Percentiles rank a stretch among this genome's conserved stretches.
These are phyloP conservation scores for Helicolenus hilgendorfi DNA, from an alignment of 2,797 vertebrate species.

Conservation along the genomic window DNA sequence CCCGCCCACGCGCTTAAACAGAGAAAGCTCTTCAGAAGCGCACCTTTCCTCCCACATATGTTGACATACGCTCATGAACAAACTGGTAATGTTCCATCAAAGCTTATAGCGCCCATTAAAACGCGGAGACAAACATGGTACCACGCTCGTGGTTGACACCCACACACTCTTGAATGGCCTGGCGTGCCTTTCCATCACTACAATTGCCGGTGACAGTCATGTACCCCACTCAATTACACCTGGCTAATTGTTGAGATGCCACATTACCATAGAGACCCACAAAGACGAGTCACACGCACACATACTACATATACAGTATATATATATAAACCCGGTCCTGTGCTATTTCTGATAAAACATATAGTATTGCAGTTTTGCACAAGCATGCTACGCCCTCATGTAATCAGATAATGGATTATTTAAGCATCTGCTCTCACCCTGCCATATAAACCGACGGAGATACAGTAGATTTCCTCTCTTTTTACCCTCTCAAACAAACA, in stretches of 20 bases:
- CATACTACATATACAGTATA: neutral
- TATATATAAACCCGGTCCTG: neutral
- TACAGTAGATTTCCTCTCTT: conserved; percentile 42
- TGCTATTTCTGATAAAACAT: too few species aligned
- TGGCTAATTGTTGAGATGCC: conserved; percentile 80
- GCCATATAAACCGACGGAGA: conserved; percentile 45
- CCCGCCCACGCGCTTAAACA: conserved; percentile 80
- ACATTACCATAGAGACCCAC: conserved; percentile 52
- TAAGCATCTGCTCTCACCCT: conserved; percentile 58
- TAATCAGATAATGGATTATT: conserved; percentile 78
- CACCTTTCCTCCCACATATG: conserved; percentile 88
- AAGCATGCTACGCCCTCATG: conserved; percentile 30
- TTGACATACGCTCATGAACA: conserved; percentile 82
- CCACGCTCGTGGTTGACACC: conserved; percentile 66
- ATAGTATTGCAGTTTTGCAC: conserved; percentile 26
- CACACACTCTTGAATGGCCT: conserved; percentile 67
- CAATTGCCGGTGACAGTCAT: conserved; percentile 77
- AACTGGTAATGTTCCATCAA: conserved; percentile 87
- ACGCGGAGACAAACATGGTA: conserved; percentile 56
- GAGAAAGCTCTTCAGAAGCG: conserved; percentile 83
- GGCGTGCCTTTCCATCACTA: conserved; percentile 75
- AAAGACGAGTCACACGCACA: conserved; percentile 26
- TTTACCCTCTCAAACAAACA: conserved; percentile 31
- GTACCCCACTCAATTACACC: conserved; percentile 81
- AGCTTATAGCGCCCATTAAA: conserved; percentile 82